Percentiles rank a stretch among this genome's conserved stretches.
Conservation (phyloP, 2,113 vertebrate species). For the Sturnira hondurensis region DNA sequence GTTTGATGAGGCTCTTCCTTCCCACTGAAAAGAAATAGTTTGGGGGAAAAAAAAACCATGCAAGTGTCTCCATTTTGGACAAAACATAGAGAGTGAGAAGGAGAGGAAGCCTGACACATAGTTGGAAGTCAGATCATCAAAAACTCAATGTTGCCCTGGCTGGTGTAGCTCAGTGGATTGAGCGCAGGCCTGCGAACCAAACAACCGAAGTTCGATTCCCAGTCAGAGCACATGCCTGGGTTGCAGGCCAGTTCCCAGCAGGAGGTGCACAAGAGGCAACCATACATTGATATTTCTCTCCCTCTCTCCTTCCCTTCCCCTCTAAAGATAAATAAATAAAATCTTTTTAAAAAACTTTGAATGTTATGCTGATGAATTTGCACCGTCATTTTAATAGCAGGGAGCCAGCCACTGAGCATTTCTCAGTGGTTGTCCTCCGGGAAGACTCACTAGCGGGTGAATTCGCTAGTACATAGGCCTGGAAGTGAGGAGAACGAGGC, state of each 20-base stretch:
- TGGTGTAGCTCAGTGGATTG: too few relatives aligned
- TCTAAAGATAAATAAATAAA: too few relatives aligned
- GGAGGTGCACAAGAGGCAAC: too few relatives aligned
- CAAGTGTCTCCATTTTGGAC: not conserved
- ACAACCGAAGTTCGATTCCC: too few relatives aligned
- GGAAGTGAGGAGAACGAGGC: not conserved
- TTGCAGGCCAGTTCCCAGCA: too few relatives aligned
- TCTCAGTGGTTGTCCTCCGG: not conserved
- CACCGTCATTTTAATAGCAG: not conserved
- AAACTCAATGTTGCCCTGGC: not conserved
- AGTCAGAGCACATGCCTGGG: too few relatives aligned
- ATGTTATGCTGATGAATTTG: not conserved
- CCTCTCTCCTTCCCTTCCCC: too few relatives aligned
- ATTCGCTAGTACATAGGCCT: not conserved
- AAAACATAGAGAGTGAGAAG: not conserved
- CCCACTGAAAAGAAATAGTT: not conserved
- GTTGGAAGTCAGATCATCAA: not conserved
- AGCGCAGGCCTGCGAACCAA: too few relatives aligned
- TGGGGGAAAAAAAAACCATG: too few relatives aligned
- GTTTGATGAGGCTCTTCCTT: slow-evolving; percentile 12
- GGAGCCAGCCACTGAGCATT: not conserved
- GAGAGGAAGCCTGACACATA: not conserved
- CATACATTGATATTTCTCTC: too few relatives aligned
- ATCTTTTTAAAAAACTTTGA: not conserved
- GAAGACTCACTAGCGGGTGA: not conserved